These are phyloP conservation scores for Cephalopachus bancanus DNA, from an alignment of 2,797 vertebrate species.

Conservation along the genomic window DNA sequence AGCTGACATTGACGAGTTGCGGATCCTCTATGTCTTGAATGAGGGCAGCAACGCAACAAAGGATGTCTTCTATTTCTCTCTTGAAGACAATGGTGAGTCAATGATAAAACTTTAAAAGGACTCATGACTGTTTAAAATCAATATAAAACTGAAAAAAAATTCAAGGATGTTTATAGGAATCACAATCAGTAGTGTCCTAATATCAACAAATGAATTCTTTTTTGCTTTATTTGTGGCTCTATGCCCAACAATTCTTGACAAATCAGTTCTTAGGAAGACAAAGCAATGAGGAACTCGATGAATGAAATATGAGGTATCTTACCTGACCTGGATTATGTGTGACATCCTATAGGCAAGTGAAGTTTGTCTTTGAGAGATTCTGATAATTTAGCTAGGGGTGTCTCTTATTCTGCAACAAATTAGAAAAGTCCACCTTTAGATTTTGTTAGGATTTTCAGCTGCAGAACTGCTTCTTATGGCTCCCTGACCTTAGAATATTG, in stretches of 20 bases:
- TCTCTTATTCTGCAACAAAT: not conserved
- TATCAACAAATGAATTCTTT: not conserved
- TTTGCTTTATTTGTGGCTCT: not conserved
- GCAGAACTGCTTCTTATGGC: not conserved
- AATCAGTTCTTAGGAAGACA: not conserved
- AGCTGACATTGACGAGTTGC: slow-evolving; percentile 95
- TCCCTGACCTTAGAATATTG: not conserved
- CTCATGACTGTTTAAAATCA: not conserved
- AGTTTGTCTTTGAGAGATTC: not conserved
- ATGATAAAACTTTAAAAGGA: not conserved
- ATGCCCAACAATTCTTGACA: not conserved
- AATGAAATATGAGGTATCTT: not conserved
- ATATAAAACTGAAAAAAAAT: not conserved
- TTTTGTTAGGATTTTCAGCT: not conserved
- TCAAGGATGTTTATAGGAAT: not conserved
- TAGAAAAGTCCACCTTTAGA: not conserved
- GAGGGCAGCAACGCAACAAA: slow-evolving; percentile 92
- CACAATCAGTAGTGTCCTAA: not conserved
- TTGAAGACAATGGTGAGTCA: slow-evolving; percentile 93
- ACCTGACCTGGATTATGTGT: not conserved
- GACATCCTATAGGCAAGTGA: not conserved
- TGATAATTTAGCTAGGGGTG: not conserved
- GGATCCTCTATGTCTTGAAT: slow-evolving; percentile 92
- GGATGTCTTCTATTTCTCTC: slow-evolving; percentile 94
- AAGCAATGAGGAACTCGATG: not conserved